Conservation (phyloP, 2,113 vertebrate species). For the Poeciliopsis retropinna region DNA sequence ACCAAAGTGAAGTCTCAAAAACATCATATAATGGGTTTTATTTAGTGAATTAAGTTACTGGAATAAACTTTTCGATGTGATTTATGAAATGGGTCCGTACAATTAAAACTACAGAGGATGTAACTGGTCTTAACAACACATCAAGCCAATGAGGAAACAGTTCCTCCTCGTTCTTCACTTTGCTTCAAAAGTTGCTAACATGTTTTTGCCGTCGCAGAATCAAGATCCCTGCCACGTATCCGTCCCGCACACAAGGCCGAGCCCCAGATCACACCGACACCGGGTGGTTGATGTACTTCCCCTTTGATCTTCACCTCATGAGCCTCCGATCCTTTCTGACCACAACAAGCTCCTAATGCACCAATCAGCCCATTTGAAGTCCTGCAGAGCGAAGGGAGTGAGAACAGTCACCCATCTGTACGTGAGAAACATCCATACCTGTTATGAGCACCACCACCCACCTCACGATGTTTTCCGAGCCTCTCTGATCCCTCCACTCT, state of each 20-base stretch:
- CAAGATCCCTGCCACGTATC: constrained; percentile 6
- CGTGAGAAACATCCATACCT: constrained; percentile 29
- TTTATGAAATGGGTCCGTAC: not conserved
- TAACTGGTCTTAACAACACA: not conserved
- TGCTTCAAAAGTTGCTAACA: not conserved
- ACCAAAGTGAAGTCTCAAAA: not conserved
- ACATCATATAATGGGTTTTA: not conserved
- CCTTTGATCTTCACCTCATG: constrained; percentile 30
- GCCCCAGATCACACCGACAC: constrained; percentile 8
- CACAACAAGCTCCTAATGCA: constrained; percentile 38
- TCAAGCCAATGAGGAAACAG: not conserved
- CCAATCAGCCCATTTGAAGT: not conserved
- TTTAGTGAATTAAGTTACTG: no score
- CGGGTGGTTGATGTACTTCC: constrained; percentile 13
- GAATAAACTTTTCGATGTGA: not conserved
- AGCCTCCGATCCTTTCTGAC: constrained; percentile 1
- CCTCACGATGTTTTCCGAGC: constrained; percentile 9
- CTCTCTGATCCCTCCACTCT: constrained; percentile 17
- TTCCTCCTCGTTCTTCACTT: not conserved
- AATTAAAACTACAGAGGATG: not conserved
- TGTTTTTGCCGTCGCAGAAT: constrained; percentile 1
- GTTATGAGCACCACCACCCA: not conserved
- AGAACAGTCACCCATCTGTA: constrained; percentile 14
- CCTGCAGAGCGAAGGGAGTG: constrained; percentile 14
- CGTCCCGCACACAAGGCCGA: not conserved